Percentiles rank a stretch among this genome's conserved stretches.
Evolutionary conservation across 2,888 invertebrate genomes (phyloP).

Genomic region (Norana najaformis): DNA sequence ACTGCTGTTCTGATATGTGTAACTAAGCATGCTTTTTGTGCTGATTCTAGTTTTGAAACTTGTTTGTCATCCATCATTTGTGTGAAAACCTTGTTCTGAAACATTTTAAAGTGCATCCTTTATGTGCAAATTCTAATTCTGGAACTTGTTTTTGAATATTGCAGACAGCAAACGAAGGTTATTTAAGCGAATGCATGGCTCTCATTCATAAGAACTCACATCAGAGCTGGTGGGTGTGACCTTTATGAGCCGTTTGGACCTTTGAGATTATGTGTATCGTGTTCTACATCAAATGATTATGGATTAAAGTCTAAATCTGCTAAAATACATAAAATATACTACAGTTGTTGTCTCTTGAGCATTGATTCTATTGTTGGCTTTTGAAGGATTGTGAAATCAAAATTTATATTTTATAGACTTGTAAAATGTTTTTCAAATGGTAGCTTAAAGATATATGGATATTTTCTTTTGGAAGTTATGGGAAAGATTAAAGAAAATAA

Average conservation of each 20-base stretch:
- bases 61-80: too few relatives aligned
- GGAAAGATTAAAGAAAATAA: neutral
- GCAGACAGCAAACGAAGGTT: neutral
- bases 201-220: neutral
- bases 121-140: neutral
- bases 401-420: neutral
- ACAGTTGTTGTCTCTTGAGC: too few relatives aligned
- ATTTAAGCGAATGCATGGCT: neutral
- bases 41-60: too few relatives aligned
- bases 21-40: too few relatives aligned
- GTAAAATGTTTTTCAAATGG: neutral
- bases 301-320: neutral
- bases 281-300: neutral
- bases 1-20: too few relatives aligned
- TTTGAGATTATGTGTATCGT: neutral
- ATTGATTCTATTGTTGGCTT: too few relatives aligned
- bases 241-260: neutral
- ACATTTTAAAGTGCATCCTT: neutral
- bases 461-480: neutral
- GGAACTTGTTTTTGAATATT: neutral
- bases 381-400: too few relatives aligned
- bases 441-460: constrained; percentile 13
- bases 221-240: neutral
- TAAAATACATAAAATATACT: neutral
- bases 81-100: too few relatives aligned